Percentiles rank a stretch among this genome's conserved stretches.
phyloP scores from a whole-genome alignment of 2,888 invertebrate genomes.

The Eristalis intricaria region DNA sequence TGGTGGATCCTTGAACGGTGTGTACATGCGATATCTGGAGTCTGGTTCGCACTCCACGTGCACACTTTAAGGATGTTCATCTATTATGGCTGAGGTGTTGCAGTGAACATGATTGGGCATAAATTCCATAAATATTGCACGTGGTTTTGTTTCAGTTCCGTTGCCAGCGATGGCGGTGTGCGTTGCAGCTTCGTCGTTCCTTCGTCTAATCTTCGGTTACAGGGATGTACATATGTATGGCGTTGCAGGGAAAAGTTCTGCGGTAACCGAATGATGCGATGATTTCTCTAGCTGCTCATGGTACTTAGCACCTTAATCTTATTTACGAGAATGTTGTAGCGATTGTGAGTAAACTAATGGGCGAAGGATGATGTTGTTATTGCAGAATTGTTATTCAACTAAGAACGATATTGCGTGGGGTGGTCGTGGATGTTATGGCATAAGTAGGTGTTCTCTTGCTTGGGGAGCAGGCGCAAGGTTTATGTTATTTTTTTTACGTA shows the following conservation, averaged over 20 bases:
- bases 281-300: background rate
- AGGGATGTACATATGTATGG: background rate
- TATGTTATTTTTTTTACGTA: too few species aligned
- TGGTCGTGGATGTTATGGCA: too few species aligned
- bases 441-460: too few species aligned
- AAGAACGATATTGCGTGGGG: too few species aligned
- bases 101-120: constrained; percentile 64
- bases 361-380: too few species aligned
- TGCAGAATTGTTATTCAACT: too few species aligned
- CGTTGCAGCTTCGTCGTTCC: background rate
- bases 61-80: constrained; percentile 46
- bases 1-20: constrained; percentile 40
- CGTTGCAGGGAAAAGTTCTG: background rate
- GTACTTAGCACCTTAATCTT: too few species aligned
- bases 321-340: too few species aligned
- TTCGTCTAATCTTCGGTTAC: background rate
- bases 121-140: constrained; percentile 49
- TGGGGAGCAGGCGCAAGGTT: too few species aligned
- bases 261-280: background rate
- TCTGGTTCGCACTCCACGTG: background rate
- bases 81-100: constrained; percentile 51
- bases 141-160: background rate
- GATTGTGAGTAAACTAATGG: too few species aligned
- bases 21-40: constrained; percentile 43
- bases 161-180: background rate